phyloP scores from a whole-genome alignment of 2,888 invertebrate species.

The Chrysopilus asiliformis region DNA sequence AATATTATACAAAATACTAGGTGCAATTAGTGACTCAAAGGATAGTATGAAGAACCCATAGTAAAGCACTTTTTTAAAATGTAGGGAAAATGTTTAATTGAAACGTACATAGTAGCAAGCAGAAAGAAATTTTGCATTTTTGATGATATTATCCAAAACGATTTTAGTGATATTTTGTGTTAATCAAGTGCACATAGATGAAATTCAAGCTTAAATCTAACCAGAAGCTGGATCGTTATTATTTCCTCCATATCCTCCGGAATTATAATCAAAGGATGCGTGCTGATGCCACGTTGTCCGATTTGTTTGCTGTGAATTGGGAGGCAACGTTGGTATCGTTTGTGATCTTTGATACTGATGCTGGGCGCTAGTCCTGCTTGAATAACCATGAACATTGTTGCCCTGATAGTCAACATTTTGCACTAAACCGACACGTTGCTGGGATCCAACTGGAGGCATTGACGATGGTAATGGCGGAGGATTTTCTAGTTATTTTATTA shows the following conservation, averaged over 20 bases:
- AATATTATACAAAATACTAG: no score
- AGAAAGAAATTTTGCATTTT: no score
- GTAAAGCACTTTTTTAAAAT: no score
- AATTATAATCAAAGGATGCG: conserved; percentile 28
- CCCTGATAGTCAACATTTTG: conserved; percentile 11
- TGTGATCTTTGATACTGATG: no score
- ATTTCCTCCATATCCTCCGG: conserved; percentile 26
- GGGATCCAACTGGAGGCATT: conserved; percentile 30
- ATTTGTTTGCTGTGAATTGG: conserved; percentile 16
- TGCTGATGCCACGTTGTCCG: conserved; percentile 33
- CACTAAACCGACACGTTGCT: conserved; percentile 13
- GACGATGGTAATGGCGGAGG: conserved; percentile 36
- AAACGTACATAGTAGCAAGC: no score
- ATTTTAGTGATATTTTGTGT: no score
- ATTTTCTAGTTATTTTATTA: conserved; percentile 25
- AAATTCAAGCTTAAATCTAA: no score
- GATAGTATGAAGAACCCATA: no score
- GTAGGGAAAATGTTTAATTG: no score
- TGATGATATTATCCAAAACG: no score
- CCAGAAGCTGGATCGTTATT: conserved; percentile 32
- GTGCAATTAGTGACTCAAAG: no score
- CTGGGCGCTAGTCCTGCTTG: background rate
- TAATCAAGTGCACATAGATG: no score
- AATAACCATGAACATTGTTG: conserved; percentile 8
- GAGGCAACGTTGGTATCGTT: background rate